phyloP scores from a whole-genome alignment of 2,113 vertebrate genomes.

The Cyanoramphus novaezelandiae region DNA sequence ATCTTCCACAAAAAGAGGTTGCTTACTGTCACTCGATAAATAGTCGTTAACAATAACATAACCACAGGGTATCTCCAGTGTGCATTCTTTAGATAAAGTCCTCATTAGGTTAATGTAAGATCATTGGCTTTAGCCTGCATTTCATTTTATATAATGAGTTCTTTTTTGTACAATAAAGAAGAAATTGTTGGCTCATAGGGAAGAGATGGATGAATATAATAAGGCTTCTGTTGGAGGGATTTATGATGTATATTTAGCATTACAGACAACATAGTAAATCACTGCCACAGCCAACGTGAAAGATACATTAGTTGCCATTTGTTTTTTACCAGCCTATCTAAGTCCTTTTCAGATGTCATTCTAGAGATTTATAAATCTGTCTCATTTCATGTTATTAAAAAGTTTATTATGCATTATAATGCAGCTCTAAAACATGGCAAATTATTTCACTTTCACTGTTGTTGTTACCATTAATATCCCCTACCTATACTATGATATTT shows the following conservation, averaged over 20 bases:
- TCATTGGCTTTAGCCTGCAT: conserved; percentile 29
- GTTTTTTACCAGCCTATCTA: conserved; percentile 63
- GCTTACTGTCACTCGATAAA: conserved; percentile 15
- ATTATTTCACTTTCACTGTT: conserved; percentile 21
- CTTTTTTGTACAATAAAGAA: conserved; percentile 59
- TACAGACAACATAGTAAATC: conserved; percentile 77
- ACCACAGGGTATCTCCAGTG: neutral
- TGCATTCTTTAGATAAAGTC: conserved; percentile 30
- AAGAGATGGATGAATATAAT: conserved; percentile 79
- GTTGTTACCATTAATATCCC: neutral
- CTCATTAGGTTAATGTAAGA: conserved; percentile 64
- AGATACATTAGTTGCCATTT: conserved; percentile 74
- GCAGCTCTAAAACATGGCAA: conserved; percentile 28
- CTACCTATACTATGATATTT: neutral
- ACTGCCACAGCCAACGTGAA: conserved; percentile 69
- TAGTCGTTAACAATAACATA: neutral
- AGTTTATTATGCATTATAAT: conserved; percentile 62
- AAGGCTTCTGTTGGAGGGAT: conserved; percentile 72
- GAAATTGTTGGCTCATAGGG: conserved; percentile 50
- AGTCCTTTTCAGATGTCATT: conserved; percentile 67
- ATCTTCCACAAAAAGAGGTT: neutral
- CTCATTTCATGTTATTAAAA: conserved; percentile 69
- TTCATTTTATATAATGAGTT: conserved; percentile 70
- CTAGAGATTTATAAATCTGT: conserved; percentile 68
- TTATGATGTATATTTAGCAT: conserved; percentile 79